phyloP scores from a whole-genome alignment of 2,797 vertebrate genomes.

The Mormyrus hasselquistii region DNA sequence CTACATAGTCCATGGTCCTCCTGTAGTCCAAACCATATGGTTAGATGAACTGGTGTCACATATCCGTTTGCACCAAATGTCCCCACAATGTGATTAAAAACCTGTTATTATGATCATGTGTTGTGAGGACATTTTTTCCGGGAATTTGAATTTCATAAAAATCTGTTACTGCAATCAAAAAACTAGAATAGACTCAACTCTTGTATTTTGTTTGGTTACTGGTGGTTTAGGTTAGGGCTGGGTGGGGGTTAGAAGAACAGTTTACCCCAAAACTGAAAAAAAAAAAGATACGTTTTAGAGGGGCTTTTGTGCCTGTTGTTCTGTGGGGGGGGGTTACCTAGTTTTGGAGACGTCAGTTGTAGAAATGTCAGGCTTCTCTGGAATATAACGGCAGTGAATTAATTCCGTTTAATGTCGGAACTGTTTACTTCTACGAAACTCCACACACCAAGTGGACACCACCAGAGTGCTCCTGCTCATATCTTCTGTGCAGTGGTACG shows the following conservation, averaged over 20 bases:
- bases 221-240: background rate
- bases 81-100: background rate
- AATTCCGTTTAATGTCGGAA: background rate
- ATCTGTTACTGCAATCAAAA: background rate
- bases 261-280: background rate
- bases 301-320: background rate
- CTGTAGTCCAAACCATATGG: background rate
- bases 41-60: background rate
- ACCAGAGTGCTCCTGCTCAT: background rate
- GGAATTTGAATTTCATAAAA: background rate
- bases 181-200: background rate
- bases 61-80: background rate
- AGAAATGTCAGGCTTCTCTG: background rate
- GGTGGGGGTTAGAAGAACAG: background rate
- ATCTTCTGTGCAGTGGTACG: background rate
- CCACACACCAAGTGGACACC: background rate
- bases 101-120: background rate
- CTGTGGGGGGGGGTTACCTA: background rate
- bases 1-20: background rate
- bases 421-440: background rate
- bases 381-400: background rate
- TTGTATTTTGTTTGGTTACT: background rate
- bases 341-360: background rate
- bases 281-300: background rate
- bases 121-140: background rate